Evolutionary conservation across 2,888 invertebrate species (phyloP).

Genomic region (Nebria brevicollis): DNA sequence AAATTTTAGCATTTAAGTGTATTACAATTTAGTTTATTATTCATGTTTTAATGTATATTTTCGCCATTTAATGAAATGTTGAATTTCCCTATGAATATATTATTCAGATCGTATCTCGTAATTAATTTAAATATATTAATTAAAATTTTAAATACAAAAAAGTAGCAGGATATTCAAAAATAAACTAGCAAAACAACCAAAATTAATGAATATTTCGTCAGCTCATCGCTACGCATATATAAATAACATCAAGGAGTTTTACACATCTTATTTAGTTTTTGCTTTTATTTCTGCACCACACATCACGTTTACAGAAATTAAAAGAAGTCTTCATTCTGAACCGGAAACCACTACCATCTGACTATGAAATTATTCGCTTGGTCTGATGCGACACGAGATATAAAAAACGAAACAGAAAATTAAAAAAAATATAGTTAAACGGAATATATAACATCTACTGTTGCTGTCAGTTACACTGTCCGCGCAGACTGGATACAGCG

Average conservation of each 20-base stretch:
- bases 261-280: neutral
- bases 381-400: slow-evolving; percentile 44
- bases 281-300: neutral
- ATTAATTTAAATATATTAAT: slow-evolving; percentile 4
- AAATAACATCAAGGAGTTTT: neutral
- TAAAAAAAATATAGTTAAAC: neutral
- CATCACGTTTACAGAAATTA: slow-evolving; percentile 35
- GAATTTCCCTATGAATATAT: no score
- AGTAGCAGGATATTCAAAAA: neutral
- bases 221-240: neutral
- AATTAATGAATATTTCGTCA: neutral
- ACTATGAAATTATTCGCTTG: slow-evolving; percentile 57
- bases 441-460: neutral
- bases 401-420: neutral
- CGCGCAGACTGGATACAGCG: no score
- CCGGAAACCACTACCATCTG: slow-evolving; percentile 55
- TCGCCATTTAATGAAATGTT: no score
- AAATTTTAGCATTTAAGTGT: no score
- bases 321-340: slow-evolving; percentile 32
- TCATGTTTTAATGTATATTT: no score
- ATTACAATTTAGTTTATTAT: no score
- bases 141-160: slow-evolving; percentile 2
- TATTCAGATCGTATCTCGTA: no score
- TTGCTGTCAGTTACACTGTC: neutral
- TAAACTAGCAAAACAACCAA: neutral